A percentile compares a stretch with the other conserved stretches of the same genome.
Conservation (phyloP, 2,888 invertebrate species). For the Drosophila demipolita region DNA sequence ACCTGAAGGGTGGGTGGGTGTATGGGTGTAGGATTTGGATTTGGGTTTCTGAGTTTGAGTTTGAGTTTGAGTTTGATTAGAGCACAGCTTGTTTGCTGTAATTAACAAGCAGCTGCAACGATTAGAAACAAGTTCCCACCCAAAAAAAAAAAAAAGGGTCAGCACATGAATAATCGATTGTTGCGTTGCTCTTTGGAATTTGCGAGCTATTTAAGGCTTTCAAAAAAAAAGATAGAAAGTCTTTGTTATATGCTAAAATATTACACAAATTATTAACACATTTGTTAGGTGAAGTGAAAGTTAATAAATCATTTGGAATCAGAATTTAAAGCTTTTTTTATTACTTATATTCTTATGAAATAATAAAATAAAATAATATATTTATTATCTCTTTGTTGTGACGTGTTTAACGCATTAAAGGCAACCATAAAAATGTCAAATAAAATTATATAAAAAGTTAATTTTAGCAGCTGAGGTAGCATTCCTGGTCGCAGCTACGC, state of each 20-base stretch:
- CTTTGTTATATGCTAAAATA: neutral
- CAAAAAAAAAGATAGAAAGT: neutral
- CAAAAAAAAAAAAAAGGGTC: conserved; percentile 23
- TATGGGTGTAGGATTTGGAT: neutral
- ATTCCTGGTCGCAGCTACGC: neutral
- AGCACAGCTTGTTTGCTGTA: conserved; percentile 75
- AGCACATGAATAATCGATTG: conserved; percentile 23
- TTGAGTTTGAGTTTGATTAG: conserved; percentile 37
- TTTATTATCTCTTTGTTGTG: neutral
- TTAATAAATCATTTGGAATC: neutral
- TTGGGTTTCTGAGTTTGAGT: conserved; percentile 4
- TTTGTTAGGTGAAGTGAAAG: neutral
- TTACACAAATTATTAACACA: neutral
- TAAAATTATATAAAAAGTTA: neutral
- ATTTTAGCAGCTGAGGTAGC: neutral
- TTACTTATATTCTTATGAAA: too few relatives aligned
- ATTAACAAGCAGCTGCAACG: conserved; percentile 71
- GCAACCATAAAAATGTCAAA: neutral
- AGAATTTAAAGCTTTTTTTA: neutral
- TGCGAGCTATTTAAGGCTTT: neutral
- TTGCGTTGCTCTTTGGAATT: conserved; percentile 17
- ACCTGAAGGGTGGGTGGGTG: neutral
- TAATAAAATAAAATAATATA: too few relatives aligned
- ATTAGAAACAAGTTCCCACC: conserved; percentile 61
- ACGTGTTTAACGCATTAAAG: neutral